phyloP scores from a whole-genome alignment of 1,140 invertebrate genomes.

The Lepidotrigona ventralis region DNA sequence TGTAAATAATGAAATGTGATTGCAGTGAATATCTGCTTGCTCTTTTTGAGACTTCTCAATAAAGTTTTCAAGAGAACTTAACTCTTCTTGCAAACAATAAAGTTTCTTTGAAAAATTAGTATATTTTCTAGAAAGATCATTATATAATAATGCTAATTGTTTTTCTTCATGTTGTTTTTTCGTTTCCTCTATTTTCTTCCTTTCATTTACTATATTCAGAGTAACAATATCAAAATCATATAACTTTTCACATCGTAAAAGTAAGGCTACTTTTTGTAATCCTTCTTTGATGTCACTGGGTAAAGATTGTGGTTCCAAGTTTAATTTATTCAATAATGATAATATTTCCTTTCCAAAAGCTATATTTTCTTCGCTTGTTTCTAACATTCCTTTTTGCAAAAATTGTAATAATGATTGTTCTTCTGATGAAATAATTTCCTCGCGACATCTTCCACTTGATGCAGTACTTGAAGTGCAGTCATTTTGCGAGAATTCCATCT shows the following conservation, averaged over 20 bases:
- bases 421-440: constrained; percentile 5
- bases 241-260: constrained; percentile 67
- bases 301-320: constrained; percentile 64
- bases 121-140: constrained; percentile 65
- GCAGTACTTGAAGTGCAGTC: constrained; percentile 17
- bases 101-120: constrained; percentile 64
- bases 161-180: constrained; percentile 65
- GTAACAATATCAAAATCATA: constrained; percentile 62
- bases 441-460: neutral
- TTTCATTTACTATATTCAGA: constrained; percentile 61
- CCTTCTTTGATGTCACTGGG: constrained; percentile 66
- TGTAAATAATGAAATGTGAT: constrained; percentile 59
- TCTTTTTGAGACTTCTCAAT: constrained; percentile 57
- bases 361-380: constrained; percentile 68
- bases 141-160: constrained; percentile 63
- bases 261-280: constrained; percentile 60
- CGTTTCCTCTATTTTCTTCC: constrained; percentile 62
- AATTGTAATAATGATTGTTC: constrained; percentile 33
- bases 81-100: constrained; percentile 51
- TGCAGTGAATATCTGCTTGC: constrained; percentile 55
- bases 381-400: constrained; percentile 63
- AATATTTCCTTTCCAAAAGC: constrained; percentile 63
- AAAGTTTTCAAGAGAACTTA: constrained; percentile 56
- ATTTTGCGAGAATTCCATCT: constrained; percentile 28
- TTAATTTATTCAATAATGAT: constrained; percentile 55